Evolutionary conservation across 2,888 invertebrate species (phyloP).

Genomic region (Chorisops tibialis): DNA sequence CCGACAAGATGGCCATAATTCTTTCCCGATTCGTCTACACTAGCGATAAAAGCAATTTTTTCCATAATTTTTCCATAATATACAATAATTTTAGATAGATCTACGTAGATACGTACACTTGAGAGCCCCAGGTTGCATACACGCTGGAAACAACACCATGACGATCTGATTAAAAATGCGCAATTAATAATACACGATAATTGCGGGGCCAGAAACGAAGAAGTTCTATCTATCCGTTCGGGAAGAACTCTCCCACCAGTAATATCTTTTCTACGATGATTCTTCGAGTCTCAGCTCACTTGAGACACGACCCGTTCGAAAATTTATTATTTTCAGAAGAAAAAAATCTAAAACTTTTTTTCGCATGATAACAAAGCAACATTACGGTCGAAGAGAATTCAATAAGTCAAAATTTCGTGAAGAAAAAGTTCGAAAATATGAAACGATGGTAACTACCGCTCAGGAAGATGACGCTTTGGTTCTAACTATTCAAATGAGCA

Average conservation of each 20-base stretch:
- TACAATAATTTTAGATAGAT: not conserved
- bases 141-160: conserved; percentile 24
- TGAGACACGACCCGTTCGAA: too few relatives aligned
- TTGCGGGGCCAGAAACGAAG: conserved; percentile 31
- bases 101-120: not conserved
- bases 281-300: too few relatives aligned
- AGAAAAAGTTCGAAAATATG: too few relatives aligned
- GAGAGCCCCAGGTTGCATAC: not conserved
- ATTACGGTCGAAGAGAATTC: conserved; percentile 30
- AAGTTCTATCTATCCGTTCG: not conserved
- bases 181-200: conserved; percentile 35
- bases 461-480: conserved; percentile 6
- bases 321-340: too few relatives aligned
- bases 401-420: conserved; percentile 34
- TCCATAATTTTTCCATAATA: conserved; percentile 23
- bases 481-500: conserved; percentile 36
- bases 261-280: too few relatives aligned
- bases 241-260: too few relatives aligned
- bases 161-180: conserved; percentile 34
- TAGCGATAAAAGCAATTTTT: conserved; percentile 7
- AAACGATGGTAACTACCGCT: conserved; percentile 5
- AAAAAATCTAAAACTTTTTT: not conserved
- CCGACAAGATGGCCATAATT: conserved; percentile 17
- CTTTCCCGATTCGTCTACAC: conserved; percentile 19
- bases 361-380: conserved; percentile 34